Conservation (phyloP, 1,140 invertebrate genomes). For the Acyrthosiphon pisum region DNA sequence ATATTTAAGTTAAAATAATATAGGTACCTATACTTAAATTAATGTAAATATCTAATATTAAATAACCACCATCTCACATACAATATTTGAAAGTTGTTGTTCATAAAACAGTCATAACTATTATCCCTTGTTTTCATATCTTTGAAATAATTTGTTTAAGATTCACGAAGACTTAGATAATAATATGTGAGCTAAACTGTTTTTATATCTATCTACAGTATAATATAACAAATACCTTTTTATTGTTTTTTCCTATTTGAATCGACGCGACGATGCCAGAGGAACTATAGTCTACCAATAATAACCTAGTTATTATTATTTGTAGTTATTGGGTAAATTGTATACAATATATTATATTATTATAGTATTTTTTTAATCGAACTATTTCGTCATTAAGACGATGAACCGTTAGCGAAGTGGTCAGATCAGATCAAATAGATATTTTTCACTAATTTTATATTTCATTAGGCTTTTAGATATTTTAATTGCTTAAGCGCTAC, state of each 20-base stretch:
- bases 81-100: neutral
- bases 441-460: slow-evolving; percentile 26
- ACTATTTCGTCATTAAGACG: neutral
- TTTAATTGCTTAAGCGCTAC: slow-evolving; percentile 40
- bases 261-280: neutral
- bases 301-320: too few species aligned
- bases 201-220: neutral
- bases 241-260: neutral
- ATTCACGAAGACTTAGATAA: neutral
- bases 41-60: neutral
- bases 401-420: neutral
- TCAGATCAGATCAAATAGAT: neutral
- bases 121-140: neutral
- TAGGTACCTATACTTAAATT: neutral
- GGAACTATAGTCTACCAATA: neutral
- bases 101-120: neutral
- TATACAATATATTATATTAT: neutral
- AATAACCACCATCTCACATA: neutral
- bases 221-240: neutral
- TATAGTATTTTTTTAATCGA: neutral
- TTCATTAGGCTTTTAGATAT: slow-evolving; percentile 18
- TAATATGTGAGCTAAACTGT: neutral
- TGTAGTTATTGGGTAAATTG: neutral
- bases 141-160: neutral
- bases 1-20: neutral